Evolutionary conservation across 2,888 invertebrate genomes (phyloP), one percentile per base, ranked within the genome.

Genomic region (Macropis europaea): DNA sequence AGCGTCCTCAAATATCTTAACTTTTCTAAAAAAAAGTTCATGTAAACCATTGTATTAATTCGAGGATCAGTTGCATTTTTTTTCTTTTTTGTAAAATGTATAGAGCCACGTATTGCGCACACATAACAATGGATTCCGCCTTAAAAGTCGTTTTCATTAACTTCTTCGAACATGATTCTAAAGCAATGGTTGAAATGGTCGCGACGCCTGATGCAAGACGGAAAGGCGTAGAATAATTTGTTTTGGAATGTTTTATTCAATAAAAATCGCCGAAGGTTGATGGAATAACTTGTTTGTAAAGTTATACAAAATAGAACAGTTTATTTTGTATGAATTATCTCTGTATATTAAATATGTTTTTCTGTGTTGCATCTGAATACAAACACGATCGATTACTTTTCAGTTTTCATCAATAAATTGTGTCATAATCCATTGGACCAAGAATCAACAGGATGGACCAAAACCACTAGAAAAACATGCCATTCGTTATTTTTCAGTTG

Each of bases 271-370:
- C n/a, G n/a, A n/a, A n/a, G n/a, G n/a, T n/a, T n/a, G n/a, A n/a
- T n/a, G n/a, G n/a, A n/a, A n/a, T n/a, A n/a, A n/a, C n/a, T n/a
- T n/a, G n/a, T 59, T 22, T 48, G 50, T 60, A 38, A 26, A 30
- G 59, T 50, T 59, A 19, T 13, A 28, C 11, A 59, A 22, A 52
- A 52, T 50, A 30, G 52, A 60, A 38, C 34, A 28, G 5, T 60
- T 60, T 60, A 52, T 60, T 50, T 60, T 60, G 34, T n/a, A 50
- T 50, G 32, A 38, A 26, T 28, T 28, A 60, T 50, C 36, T 30
- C 50, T 50, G 50, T 60, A 50, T 13, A 60, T 28, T 60, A 38
- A 15, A 15, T 36, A 36, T 15, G 2, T 52, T 22, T 38, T n/a
- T 26, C 15, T 26, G 15, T 6, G 13, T 15, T 28, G 42, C 22